Conservation (phyloP, 2,797 vertebrate species). For the Caiman crocodilus region DNA sequence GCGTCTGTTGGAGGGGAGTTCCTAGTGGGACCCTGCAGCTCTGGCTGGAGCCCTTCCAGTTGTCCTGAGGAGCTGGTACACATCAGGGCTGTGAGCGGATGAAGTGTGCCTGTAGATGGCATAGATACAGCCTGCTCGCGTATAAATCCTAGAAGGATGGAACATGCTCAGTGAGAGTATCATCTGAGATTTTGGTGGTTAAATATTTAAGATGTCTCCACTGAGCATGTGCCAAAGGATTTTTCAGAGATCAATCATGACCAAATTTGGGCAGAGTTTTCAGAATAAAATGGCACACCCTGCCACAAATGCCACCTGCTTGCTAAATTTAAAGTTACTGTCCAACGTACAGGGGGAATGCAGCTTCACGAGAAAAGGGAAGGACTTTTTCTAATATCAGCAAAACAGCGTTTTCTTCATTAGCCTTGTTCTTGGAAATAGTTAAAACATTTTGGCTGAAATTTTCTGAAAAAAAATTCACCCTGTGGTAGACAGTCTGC, state of each 20-base stretch:
- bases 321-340: neutral
- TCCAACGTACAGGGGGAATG: neutral
- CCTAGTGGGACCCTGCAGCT: fast-evolving
- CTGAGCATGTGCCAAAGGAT: no score
- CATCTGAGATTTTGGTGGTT: conserved; percentile 1
- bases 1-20: neutral
- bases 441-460: neutral
- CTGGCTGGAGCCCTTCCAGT: neutral
- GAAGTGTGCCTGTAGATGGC: fast-evolving
- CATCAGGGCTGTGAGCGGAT: fast-evolving
- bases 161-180: neutral
- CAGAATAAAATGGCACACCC: neutral
- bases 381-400: neutral
- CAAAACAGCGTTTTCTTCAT: conserved; percentile 8
- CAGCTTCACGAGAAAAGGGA: neutral
- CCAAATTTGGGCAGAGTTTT: conserved; percentile 20
- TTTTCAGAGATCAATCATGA: neutral
- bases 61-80: neutral
- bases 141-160: neutral
- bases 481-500: neutral
- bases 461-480: neutral
- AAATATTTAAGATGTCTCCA: neutral
- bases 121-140: fast-evolving
- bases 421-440: neutral
- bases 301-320: neutral